A percentile compares a stretch with the other conserved stretches of the same genome.
These are phyloP conservation scores for Melanerpes aurifrons DNA, from an alignment of 2,113 vertebrate species.

Conservation along the genomic window DNA sequence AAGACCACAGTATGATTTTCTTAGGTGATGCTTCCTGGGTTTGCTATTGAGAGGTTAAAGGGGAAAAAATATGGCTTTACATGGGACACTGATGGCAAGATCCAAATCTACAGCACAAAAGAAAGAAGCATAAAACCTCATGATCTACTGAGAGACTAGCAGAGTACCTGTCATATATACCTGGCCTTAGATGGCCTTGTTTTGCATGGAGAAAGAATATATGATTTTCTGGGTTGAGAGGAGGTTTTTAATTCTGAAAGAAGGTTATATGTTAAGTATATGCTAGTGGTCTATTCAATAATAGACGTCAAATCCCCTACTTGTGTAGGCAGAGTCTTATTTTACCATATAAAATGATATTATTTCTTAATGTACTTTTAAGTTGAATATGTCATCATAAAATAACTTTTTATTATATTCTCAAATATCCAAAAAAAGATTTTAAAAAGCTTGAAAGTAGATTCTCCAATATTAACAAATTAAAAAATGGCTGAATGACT, in stretches of 20 bases:
- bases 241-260: slow-evolving; percentile 37
- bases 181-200: slow-evolving; percentile 14
- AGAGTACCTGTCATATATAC: not conserved
- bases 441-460: not conserved
- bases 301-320: slow-evolving; percentile 15
- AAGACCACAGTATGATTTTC: not conserved
- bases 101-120: not conserved
- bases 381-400: not conserved
- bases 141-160: not conserved
- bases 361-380: slow-evolving; percentile 28
- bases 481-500: slow-evolving; percentile 19
- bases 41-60: not conserved
- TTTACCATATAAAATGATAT: slow-evolving; percentile 35
- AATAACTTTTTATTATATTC: not conserved
- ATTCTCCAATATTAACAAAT: not conserved
- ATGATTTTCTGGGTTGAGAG: slow-evolving; percentile 39
- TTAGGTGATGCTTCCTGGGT: not conserved
- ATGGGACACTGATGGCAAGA: not conserved
- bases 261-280: slow-evolving; percentile 60
- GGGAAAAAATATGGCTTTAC: not conserved
- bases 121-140: not conserved
- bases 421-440: not conserved
- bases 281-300: slow-evolving; percentile 23
- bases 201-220: slow-evolving; percentile 29
- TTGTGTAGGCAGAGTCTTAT: slow-evolving; percentile 23